A percentile compares a stretch with the other conserved stretches of the same genome.
Evolutionary conservation across 2,797 vertebrate species (phyloP).

Genomic region (Rhinichthys osculus): DNA sequence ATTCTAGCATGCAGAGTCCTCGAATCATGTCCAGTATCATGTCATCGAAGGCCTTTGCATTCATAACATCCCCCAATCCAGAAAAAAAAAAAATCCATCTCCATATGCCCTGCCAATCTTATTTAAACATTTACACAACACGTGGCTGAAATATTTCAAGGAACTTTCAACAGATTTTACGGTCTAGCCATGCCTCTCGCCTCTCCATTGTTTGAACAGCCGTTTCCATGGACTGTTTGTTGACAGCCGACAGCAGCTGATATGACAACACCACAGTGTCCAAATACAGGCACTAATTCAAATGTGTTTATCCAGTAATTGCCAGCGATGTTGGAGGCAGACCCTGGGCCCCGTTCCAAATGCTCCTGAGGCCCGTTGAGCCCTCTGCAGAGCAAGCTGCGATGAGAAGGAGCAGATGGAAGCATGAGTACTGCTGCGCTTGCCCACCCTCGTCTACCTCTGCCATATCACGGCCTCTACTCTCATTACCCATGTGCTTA

Average conservation of each 20-base stretch:
- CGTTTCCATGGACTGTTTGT: slow-evolving; percentile 65
- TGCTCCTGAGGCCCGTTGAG: slow-evolving; percentile 59
- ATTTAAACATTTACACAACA: slow-evolving; percentile 44
- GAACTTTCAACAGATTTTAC: slow-evolving; percentile 20
- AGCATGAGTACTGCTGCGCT: slow-evolving; percentile 78
- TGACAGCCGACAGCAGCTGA: slow-evolving; percentile 63
- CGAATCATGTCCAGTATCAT: neutral
- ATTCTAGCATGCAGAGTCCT: neutral
- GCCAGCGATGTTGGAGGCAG: slow-evolving; percentile 50
- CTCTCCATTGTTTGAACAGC: slow-evolving; percentile 64
- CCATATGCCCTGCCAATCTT: slow-evolving; percentile 56
- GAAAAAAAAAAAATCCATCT: neutral
- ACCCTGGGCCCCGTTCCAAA: slow-evolving; percentile 44
- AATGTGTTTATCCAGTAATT: slow-evolving; percentile 60
- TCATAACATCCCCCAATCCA: neutral
- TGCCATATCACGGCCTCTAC: slow-evolving; percentile 75
- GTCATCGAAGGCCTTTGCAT: neutral
- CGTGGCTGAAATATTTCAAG: slow-evolving; percentile 41
- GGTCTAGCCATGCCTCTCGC: slow-evolving; percentile 29
- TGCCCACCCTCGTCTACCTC: slow-evolving; percentile 67
- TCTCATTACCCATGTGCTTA: slow-evolving; percentile 75
- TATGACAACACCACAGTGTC: slow-evolving; percentile 63
- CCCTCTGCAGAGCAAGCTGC: slow-evolving; percentile 62
- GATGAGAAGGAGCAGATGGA: slow-evolving; percentile 78
- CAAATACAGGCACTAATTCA: slow-evolving; percentile 64